These are phyloP conservation scores for Rachycentron canadum DNA, from an alignment of 2,797 vertebrate species.

Conservation along the genomic window DNA sequence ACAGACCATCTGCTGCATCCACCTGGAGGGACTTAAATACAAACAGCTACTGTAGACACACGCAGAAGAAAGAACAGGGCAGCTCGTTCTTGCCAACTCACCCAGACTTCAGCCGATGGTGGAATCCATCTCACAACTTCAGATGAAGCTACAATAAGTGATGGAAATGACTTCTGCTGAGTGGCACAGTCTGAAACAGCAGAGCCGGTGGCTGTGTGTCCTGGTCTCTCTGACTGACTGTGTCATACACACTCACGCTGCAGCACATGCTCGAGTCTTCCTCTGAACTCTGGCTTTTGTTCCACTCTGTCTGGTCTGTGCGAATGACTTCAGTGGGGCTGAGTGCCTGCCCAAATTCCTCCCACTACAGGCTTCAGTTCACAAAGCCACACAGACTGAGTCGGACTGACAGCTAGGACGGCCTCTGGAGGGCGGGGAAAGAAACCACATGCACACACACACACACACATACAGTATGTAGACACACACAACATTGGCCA, in stretches of 20 bases:
- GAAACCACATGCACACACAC: constrained; percentile 47
- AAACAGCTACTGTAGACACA: constrained; percentile 31
- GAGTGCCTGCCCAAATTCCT: constrained; percentile 81
- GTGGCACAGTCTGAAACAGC: constrained; percentile 59
- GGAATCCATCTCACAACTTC: constrained; percentile 59
- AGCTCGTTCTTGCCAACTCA: constrained; percentile 72
- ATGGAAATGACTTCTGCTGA: constrained; percentile 55
- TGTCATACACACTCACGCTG: constrained; percentile 63
- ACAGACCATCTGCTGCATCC: constrained; percentile 75
- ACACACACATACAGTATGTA: constrained; percentile 23
- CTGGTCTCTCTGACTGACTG: constrained; percentile 48
- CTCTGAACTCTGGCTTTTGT: constrained; percentile 85
- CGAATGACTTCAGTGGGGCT: constrained; percentile 84
- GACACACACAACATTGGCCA: constrained; percentile 33
- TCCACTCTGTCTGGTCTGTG: constrained; percentile 82
- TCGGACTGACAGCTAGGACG: constrained; percentile 78
- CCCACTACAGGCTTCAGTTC: constrained; percentile 79
- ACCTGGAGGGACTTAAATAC: constrained; percentile 67
- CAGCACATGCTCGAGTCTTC: constrained; percentile 79
- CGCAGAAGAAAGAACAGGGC: constrained; percentile 1
- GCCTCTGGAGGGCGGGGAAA: constrained; percentile 67
- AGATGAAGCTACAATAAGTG: constrained; percentile 31
- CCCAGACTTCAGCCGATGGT: constrained; percentile 61
- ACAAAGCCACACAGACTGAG: constrained; percentile 77
- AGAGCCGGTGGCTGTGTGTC: constrained; percentile 41